Conservation (phyloP, 2,797 vertebrate species). For the Salmo trutta region DNA sequence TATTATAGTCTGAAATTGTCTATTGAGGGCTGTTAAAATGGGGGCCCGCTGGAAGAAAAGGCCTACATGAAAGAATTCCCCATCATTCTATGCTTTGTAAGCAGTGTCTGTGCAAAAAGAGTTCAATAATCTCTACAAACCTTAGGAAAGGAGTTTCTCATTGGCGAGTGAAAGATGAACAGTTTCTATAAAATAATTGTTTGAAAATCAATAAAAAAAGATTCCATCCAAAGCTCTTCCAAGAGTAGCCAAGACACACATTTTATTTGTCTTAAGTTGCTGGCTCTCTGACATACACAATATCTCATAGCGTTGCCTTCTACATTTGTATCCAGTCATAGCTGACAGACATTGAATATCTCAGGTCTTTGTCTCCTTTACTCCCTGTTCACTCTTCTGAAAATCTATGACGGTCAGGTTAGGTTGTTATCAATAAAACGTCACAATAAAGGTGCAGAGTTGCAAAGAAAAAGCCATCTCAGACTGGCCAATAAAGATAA, state of each 20-base stretch:
- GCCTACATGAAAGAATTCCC: conserved; percentile 11
- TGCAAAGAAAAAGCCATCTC: too few species aligned
- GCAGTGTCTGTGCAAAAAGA: conserved; percentile 2
- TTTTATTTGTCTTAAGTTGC: too few species aligned
- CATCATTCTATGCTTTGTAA: neutral
- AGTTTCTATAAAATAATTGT: neutral
- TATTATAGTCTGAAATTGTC: neutral
- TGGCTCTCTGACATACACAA: too few species aligned
- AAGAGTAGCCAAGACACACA: too few species aligned
- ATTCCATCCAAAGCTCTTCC: too few species aligned
- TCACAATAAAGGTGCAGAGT: too few species aligned
- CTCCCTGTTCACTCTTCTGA: neutral
- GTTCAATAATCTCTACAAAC: neutral
- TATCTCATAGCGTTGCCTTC: too few species aligned
- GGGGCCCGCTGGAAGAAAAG: neutral
- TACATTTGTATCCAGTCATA: too few species aligned
- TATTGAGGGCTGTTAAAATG: conserved; percentile 9
- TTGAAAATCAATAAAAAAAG: neutral
- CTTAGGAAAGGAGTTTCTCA: neutral
- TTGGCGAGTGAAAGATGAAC: neutral
- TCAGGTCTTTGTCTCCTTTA: neutral
- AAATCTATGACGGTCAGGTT: neutral
- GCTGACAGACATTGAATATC: too few species aligned
- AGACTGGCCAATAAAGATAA: too few species aligned
- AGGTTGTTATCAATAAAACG: too few species aligned